Conservation (phyloP, 2,888 invertebrate species). For the Apodemia zela region DNA sequence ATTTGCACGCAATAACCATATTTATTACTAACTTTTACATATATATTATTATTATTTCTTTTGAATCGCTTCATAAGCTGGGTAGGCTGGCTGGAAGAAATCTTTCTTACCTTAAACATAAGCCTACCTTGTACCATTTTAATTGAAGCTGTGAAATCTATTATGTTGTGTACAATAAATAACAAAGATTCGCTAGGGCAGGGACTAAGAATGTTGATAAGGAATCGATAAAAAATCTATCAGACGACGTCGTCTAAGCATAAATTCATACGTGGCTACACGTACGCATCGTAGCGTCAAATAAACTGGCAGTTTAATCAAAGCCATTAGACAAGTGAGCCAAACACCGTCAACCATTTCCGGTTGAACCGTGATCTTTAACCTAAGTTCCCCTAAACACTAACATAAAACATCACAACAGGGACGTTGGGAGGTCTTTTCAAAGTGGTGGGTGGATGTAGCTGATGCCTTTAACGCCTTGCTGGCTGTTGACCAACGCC, state of each 20-base stretch:
- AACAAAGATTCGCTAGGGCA: no score
- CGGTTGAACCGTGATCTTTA: conserved; percentile 51
- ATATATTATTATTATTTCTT: no score
- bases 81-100: no score
- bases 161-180: no score
- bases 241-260: conserved; percentile 67
- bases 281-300: conserved; percentile 76
- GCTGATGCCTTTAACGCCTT: conserved; percentile 79
- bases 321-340: conserved; percentile 79
- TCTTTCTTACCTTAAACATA: no score
- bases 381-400: conserved; percentile 30
- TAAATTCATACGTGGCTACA: conserved; percentile 76
- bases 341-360: conserved; percentile 60
- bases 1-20: background rate
- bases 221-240: conserved; percentile 60
- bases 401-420: conserved; percentile 31
- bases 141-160: no score
- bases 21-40: no score
- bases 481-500: conserved; percentile 77
- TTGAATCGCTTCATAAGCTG: no score
- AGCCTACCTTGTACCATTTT: no score
- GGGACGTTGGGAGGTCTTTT: conserved; percentile 48
- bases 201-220: background rate
- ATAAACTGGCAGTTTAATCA: conserved; percentile 80
- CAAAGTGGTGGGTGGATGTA: conserved; percentile 59